Evolutionary conservation across 2,888 invertebrate species (phyloP).

Genomic region (Gari tellinella): DNA sequence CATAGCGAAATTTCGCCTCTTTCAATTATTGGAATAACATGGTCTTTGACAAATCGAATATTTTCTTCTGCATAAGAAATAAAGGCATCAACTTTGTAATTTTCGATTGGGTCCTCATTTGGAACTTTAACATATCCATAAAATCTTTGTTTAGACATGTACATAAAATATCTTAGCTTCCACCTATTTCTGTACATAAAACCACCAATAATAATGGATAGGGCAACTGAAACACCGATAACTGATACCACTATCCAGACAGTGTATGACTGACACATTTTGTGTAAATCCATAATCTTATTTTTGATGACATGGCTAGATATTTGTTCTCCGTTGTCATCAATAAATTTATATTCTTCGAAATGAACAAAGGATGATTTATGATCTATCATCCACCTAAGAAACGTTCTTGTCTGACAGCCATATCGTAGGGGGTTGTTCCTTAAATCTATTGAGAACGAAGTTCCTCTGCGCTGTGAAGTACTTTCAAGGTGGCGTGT

Average conservation of each 20-base stretch:
- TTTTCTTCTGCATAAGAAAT: conserved; percentile 51
- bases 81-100: conserved; percentile 58
- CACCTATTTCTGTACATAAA: background rate
- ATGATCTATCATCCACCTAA: background rate
- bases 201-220: background rate
- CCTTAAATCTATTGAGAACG: background rate
- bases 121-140: conserved; percentile 12
- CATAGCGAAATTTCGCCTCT: conserved; percentile 47
- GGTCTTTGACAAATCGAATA: conserved; percentile 17
- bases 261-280: background rate
- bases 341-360: background rate
- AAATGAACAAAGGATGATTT: background rate
- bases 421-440: background rate
- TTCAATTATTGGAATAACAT: conserved; percentile 29
- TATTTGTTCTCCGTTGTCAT: background rate
- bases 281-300: background rate
- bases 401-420: background rate
- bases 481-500: background rate
- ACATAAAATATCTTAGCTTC: conserved; percentile 9
- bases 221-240: background rate
- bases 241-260: background rate
- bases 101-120: background rate
- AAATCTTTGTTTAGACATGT: conserved; percentile 28
- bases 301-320: background rate
- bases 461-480: background rate